phyloP scores from a whole-genome alignment of 2,888 invertebrate species.

The Pecten maximus region DNA sequence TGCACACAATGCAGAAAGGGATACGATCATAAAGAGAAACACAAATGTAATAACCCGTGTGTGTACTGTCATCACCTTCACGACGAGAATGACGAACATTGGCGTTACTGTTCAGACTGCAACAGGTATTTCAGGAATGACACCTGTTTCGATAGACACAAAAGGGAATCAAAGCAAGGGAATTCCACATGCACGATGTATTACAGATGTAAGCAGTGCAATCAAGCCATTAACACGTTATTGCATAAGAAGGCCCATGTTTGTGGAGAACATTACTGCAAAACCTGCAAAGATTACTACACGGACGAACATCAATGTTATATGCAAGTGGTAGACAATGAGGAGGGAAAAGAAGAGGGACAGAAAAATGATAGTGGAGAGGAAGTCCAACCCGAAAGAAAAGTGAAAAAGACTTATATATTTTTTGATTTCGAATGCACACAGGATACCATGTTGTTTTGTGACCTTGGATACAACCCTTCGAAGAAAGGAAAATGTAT shows the following conservation, averaged over 20 bases:
- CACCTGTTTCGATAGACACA: slow-evolving; percentile 44
- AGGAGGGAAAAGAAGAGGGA: background rate
- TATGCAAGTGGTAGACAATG: slow-evolving; percentile 47
- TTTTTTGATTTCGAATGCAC: slow-evolving; percentile 49
- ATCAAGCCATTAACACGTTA: slow-evolving; percentile 43
- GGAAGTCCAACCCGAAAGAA: no score
- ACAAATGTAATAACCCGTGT: slow-evolving; percentile 50
- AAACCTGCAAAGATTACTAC: slow-evolving; percentile 51
- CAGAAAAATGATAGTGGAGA: no score
- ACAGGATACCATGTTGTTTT: slow-evolving; percentile 39
- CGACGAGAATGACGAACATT: slow-evolving; percentile 34
- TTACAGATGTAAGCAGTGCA: slow-evolving; percentile 50
- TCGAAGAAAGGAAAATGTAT: background rate
- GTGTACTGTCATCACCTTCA: slow-evolving; percentile 45
- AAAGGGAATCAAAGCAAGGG: slow-evolving; percentile 9
- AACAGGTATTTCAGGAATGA: slow-evolving; percentile 43
- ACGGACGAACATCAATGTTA: slow-evolving; percentile 52
- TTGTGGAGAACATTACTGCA: slow-evolving; percentile 51
- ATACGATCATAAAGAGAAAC: slow-evolving; percentile 44
- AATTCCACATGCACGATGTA: slow-evolving; percentile 47
- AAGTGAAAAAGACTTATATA: background rate
- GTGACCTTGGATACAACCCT: slow-evolving; percentile 7
- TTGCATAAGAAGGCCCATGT: slow-evolving; percentile 40
- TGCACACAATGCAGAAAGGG: slow-evolving; percentile 50
- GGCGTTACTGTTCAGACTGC: slow-evolving; percentile 46